These are phyloP conservation scores for Ischnura elegans DNA, from an alignment of 2,888 invertebrate species.

Conservation along the genomic window DNA sequence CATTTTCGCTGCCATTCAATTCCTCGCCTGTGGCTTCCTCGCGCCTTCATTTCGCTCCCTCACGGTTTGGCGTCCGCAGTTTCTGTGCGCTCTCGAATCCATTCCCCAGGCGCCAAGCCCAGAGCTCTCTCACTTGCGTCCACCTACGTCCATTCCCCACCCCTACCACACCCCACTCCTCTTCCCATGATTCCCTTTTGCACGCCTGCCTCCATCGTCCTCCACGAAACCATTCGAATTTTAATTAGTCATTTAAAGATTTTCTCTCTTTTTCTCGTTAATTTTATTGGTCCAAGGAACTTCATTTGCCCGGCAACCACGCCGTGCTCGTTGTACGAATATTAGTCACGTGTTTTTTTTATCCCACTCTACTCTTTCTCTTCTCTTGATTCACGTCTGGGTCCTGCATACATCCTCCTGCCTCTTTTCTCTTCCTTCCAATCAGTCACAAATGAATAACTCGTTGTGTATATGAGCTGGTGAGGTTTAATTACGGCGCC, in stretches of 20 bases:
- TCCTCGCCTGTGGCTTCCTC: not conserved
- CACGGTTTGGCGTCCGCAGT: not conserved
- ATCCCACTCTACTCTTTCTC: not conserved
- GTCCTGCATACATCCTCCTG: slow-evolving; percentile 29
- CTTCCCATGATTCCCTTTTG: not conserved
- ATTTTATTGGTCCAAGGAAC: not conserved
- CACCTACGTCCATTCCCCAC: too few relatives aligned
- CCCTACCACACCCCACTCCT: not conserved
- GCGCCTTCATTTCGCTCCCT: not conserved
- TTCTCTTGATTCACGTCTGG: not conserved
- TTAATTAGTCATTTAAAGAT: not conserved
- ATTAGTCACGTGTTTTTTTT: not conserved
- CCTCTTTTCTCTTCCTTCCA: not conserved
- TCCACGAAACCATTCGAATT: not conserved
- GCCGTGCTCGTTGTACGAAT: not conserved
- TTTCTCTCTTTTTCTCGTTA: not conserved
- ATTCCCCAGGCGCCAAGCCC: not conserved
- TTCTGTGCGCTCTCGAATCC: not conserved
- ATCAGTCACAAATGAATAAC: slow-evolving; percentile 29
- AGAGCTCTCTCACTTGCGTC: too few relatives aligned
- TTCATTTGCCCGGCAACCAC: not conserved
- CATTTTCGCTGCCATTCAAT: slow-evolving; percentile 15
- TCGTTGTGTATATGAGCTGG: not conserved
- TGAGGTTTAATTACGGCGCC: not conserved
- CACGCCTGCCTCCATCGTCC: not conserved